These are phyloP conservation scores for Ictalurus furcatus DNA, from an alignment of 2,113 vertebrate species.

Conservation along the genomic window DNA sequence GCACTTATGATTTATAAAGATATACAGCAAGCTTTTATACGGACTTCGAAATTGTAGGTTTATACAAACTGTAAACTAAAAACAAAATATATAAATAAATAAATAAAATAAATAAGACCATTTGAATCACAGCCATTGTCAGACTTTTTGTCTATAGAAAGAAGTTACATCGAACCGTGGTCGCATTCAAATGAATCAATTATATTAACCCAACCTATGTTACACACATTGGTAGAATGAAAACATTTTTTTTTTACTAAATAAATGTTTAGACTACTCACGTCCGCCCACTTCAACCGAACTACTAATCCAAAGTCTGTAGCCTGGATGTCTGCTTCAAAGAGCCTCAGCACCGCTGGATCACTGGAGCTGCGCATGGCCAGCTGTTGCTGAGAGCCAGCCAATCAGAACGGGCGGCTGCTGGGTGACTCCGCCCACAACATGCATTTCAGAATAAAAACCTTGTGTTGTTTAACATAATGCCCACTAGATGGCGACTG, in stretches of 20 bases:
- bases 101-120: too few species aligned
- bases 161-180: not conserved
- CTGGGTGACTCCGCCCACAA: not conserved
- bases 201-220: not conserved
- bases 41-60: not conserved
- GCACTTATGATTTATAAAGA: not conserved
- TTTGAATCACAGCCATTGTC: not conserved
- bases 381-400: conserved; percentile 8
- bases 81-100: not conserved
- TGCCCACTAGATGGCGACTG: conserved; percentile 28
- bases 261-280: conserved; percentile 5
- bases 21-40: not conserved
- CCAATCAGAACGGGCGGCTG: conserved; percentile 24
- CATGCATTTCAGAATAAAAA: not conserved
- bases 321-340: not conserved
- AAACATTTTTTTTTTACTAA: not conserved
- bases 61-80: not conserved
- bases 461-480: not conserved
- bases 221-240: not conserved
- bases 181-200: not conserved
- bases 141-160: not conserved
- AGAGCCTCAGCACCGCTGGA: not conserved
- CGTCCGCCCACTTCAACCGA: not conserved
- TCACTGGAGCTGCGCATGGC: not conserved
- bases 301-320: not conserved